Evolutionary conservation across 2,113 vertebrate species (phyloP).

Genomic region (Dissostichus mawsoni): DNA sequence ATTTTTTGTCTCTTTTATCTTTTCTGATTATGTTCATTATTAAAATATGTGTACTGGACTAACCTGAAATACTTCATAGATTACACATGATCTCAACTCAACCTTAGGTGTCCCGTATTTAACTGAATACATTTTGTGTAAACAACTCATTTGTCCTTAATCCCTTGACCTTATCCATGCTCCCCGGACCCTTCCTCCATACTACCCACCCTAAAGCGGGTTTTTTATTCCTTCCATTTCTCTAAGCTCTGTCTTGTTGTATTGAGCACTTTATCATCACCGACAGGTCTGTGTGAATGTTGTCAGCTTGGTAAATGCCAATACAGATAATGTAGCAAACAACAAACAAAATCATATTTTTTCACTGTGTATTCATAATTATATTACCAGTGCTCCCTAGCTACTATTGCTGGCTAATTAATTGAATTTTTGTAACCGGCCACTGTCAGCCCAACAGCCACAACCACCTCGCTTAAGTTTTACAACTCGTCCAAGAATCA

Average conservation of each 20-base stretch:
- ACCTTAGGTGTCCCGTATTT: background rate
- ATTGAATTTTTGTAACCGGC: no score
- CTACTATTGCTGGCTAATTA: no score
- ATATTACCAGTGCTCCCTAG: conserved; percentile 9
- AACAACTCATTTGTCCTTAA: background rate
- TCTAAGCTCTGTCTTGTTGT: background rate
- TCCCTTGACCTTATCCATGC: background rate
- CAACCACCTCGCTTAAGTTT: no score
- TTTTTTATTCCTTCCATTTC: background rate
- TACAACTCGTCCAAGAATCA: no score
- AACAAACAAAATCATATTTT: conserved; percentile 21
- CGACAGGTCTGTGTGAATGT: conserved; percentile 14
- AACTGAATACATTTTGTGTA: conserved; percentile 3
- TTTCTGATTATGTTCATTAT: background rate
- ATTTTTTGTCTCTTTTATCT: background rate
- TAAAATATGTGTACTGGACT: background rate
- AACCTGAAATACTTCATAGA: background rate
- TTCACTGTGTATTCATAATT: background rate
- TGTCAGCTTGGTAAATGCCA: conserved; percentile 16
- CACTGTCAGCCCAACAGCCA: no score
- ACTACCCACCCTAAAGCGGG: background rate
- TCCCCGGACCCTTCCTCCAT: background rate
- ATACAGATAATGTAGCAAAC: background rate
- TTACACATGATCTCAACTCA: background rate
- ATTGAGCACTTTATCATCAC: conserved; percentile 2